phyloP scores from a whole-genome alignment of 2,113 vertebrate species.

The Orycteropus afer region DNA sequence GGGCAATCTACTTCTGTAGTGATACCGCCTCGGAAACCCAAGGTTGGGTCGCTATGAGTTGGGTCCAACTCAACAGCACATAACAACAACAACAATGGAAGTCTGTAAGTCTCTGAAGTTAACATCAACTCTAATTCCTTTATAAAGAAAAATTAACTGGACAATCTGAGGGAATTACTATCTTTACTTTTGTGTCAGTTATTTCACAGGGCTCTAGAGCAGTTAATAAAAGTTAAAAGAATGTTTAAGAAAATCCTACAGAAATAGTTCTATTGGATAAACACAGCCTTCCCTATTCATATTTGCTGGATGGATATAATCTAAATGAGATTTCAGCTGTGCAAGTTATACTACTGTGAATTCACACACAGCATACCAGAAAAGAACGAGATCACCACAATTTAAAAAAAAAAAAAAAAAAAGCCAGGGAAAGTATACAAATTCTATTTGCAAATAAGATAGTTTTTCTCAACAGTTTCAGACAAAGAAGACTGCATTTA shows the following conservation, averaged over 20 bases:
- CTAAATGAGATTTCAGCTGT: neutral
- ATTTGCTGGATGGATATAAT: neutral
- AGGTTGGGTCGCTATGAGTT: no score
- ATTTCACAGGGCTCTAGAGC: slow-evolving; percentile 1
- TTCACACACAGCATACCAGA: neutral
- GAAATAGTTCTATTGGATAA: neutral
- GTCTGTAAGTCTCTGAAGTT: neutral
- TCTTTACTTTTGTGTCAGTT: neutral
- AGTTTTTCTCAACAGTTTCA: neutral
- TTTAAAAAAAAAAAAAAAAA: no score
- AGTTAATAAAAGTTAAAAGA: slow-evolving; percentile 40
- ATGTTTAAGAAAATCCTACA: neutral
- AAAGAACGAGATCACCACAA: neutral
- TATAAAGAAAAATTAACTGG: slow-evolving; percentile 29
- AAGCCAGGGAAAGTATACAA: neutral
- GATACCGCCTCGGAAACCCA: no score
- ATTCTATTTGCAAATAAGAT: neutral
- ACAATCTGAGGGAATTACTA: neutral
- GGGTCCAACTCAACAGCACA: no score
- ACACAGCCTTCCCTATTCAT: neutral
- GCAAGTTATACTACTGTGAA: neutral
- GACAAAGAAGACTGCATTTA: neutral
- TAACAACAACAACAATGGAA: no score
- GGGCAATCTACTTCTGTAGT: no score
- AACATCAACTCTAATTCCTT: slow-evolving; percentile 42